Percentiles rank a stretch among this genome's conserved stretches.
Evolutionary conservation across 2,797 vertebrate genomes (phyloP).

Genomic region (Australoheros facetus): DNA sequence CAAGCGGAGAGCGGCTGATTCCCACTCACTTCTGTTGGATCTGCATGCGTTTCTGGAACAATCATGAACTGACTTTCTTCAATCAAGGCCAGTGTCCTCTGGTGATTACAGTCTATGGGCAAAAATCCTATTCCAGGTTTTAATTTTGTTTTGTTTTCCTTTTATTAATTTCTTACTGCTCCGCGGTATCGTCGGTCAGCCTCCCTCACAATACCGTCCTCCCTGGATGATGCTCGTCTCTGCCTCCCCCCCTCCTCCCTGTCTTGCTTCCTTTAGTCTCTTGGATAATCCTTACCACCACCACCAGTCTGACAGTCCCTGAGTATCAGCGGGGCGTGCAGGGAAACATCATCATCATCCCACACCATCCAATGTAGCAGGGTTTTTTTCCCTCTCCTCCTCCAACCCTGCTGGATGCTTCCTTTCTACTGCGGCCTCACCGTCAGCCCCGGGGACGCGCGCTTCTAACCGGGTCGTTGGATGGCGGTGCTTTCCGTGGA

Average conservation of each 20-base stretch:
- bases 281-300: slow-evolving; percentile 71
- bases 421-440: slow-evolving; percentile 20
- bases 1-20: slow-evolving; percentile 17
- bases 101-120: neutral
- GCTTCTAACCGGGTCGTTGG: slow-evolving; percentile 38
- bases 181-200: slow-evolving; percentile 25
- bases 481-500: slow-evolving; percentile 44
- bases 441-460: slow-evolving; percentile 39
- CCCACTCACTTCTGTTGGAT: slow-evolving; percentile 27
- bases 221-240: slow-evolving; percentile 61
- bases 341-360: slow-evolving; percentile 27
- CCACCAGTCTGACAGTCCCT: slow-evolving; percentile 36
- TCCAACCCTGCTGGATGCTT: slow-evolving; percentile 6
- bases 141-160: neutral
- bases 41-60: slow-evolving; percentile 30
- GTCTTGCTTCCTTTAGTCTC: slow-evolving; percentile 70
- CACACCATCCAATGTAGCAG: slow-evolving; percentile 54
- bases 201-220: slow-evolving; percentile 34
- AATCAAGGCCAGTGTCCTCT: slow-evolving; percentile 6
- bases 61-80: slow-evolving; percentile 28
- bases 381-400: slow-evolving; percentile 15
- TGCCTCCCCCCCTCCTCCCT: slow-evolving; percentile 55
- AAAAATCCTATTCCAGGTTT: neutral
- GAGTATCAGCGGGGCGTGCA: slow-evolving; percentile 51
- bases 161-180: slow-evolving; percentile 22